Conservation (phyloP, 1,140 invertebrate genomes). For the Fopius arisanus region DNA sequence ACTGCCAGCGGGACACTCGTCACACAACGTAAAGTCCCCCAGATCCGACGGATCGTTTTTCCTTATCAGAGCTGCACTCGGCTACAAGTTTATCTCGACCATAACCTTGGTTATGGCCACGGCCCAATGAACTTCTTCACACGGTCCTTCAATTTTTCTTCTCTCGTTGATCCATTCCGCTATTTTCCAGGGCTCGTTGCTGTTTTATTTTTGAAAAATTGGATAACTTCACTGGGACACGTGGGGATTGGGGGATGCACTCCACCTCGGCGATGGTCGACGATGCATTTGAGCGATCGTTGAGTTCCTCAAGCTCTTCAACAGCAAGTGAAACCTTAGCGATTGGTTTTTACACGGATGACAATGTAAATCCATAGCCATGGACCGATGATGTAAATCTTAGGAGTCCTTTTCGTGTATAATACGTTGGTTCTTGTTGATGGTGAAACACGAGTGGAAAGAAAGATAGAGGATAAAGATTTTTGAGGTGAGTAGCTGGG, state of each 20-base stretch:
- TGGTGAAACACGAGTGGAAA: not conserved
- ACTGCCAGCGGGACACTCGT: slow-evolving; percentile 41
- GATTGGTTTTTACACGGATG: slow-evolving; percentile 57
- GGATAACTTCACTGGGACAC: not conserved
- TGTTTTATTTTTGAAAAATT: too few relatives aligned
- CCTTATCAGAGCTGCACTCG: slow-evolving; percentile 45
- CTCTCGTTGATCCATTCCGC: too few relatives aligned
- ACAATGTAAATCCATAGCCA: slow-evolving; percentile 55
- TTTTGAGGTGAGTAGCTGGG: not conserved
- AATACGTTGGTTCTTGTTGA: not conserved
- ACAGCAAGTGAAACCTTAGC: slow-evolving; percentile 4
- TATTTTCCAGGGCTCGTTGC: too few relatives aligned
- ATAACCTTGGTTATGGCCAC: slow-evolving; percentile 49
- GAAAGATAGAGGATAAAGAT: not conserved
- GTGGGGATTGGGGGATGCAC: not conserved
- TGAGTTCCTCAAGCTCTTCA: not conserved
- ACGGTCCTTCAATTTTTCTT: not conserved
- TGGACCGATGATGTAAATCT: slow-evolving; percentile 52
- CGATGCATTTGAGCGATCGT: too few relatives aligned
- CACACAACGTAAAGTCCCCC: not conserved
- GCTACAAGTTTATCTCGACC: slow-evolving; percentile 52
- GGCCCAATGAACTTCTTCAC: not conserved
- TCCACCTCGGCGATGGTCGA: slow-evolving; percentile 1
- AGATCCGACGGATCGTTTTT: slow-evolving; percentile 25
- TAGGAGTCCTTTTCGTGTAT: slow-evolving; percentile 3